These are phyloP conservation scores for Aethes cnicana DNA, from an alignment of 2,888 invertebrate genomes.

Conservation along the genomic window DNA sequence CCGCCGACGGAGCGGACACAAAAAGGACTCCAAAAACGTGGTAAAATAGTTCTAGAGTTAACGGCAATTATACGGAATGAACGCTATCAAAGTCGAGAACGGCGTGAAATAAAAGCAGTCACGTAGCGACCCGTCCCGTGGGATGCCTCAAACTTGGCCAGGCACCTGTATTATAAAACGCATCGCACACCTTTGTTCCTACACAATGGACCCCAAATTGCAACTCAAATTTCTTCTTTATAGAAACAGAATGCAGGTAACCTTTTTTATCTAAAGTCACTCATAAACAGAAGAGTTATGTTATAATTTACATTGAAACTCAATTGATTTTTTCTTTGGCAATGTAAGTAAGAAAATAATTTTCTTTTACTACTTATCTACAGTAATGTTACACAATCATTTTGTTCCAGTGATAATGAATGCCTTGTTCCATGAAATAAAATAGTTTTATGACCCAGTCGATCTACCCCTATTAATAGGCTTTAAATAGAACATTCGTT, in stretches of 20 bases:
- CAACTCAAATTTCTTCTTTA: slow-evolving; percentile 74
- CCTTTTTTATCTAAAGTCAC: slow-evolving; percentile 47
- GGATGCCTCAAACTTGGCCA: slow-evolving; percentile 59
- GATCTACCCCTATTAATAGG: slow-evolving; percentile 67
- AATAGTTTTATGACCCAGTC: slow-evolving; percentile 60
- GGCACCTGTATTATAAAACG: slow-evolving; percentile 79
- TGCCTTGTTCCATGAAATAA: too few relatives aligned
- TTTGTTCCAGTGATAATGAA: neutral
- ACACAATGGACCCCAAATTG: slow-evolving; percentile 78
- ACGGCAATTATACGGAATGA: slow-evolving; percentile 74
- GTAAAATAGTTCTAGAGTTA: slow-evolving; percentile 72
- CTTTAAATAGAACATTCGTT: slow-evolving; percentile 65
- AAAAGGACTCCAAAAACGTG: slow-evolving; percentile 62
- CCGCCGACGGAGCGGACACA: slow-evolving; percentile 55
- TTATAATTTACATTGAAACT: slow-evolving; percentile 37
- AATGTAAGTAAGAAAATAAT: too few relatives aligned
- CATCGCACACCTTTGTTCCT: slow-evolving; percentile 74
- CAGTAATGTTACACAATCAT: neutral
- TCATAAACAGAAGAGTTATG: slow-evolving; percentile 43
- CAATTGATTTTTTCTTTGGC: too few relatives aligned
- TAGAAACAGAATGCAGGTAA: slow-evolving; percentile 63
- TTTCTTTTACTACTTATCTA: too few relatives aligned
- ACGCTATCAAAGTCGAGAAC: slow-evolving; percentile 69
- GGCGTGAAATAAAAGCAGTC: slow-evolving; percentile 73
- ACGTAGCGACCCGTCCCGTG: slow-evolving; percentile 58